Conservation (phyloP, 2,888 invertebrate species). For the Automeris io region DNA sequence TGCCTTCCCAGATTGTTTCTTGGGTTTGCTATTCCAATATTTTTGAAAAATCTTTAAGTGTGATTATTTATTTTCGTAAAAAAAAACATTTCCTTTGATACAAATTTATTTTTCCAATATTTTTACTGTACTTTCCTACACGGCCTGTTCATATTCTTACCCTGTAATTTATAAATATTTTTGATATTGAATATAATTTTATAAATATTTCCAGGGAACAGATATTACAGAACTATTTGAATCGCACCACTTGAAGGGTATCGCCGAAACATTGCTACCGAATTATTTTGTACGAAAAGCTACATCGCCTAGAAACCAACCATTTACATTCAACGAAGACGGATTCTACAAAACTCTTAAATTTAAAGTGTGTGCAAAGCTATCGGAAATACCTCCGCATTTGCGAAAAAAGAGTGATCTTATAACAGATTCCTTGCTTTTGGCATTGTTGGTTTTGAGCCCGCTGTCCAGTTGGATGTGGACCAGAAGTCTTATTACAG, state of each 20-base stretch:
- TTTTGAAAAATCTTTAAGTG: too few species aligned
- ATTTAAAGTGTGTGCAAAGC: slow-evolving; percentile 68
- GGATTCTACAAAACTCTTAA: slow-evolving; percentile 88
- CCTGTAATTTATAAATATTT: too few species aligned
- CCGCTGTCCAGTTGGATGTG: slow-evolving; percentile 47
- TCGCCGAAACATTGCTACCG: slow-evolving; percentile 78
- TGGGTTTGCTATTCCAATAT: too few species aligned
- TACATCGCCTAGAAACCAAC: slow-evolving; percentile 79
- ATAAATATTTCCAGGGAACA: too few species aligned
- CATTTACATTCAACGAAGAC: slow-evolving; percentile 84
- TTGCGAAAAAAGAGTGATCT: slow-evolving; percentile 46
- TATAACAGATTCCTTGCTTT: slow-evolving; percentile 41
- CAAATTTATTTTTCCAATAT: too few species aligned
- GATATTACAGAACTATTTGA: slow-evolving; percentile 82
- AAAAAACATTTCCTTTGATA: too few species aligned
- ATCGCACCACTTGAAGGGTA: slow-evolving; percentile 75
- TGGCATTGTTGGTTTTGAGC: slow-evolving; percentile 34
- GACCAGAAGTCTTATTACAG: slow-evolving; percentile 36
- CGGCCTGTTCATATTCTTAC: too few species aligned
- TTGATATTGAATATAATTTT: too few species aligned
- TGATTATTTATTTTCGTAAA: too few species aligned
- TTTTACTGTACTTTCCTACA: too few species aligned
- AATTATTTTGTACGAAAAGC: slow-evolving; percentile 83
- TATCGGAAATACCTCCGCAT: slow-evolving; percentile 69
- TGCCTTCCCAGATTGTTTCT: too few species aligned